A percentile compares a stretch with the other conserved stretches of the same genome.
phyloP scores from a whole-genome alignment of 2,113 vertebrate genomes.

The Columba livia region DNA sequence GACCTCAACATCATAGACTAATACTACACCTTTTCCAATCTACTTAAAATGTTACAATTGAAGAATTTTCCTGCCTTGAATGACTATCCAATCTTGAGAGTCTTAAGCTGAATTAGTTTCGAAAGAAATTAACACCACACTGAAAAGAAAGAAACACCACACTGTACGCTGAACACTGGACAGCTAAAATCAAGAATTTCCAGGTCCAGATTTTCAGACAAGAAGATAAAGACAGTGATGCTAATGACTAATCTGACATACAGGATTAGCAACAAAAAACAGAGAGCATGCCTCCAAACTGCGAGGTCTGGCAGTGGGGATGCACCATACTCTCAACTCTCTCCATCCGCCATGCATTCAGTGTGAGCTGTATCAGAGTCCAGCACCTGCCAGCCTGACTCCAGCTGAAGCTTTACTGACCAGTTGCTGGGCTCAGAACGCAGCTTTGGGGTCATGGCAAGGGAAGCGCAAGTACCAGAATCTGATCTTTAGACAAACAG shows the following conservation, averaged over 20 bases:
- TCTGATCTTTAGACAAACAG: neutral
- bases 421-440: neutral
- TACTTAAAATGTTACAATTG: neutral
- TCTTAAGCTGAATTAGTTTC: neutral
- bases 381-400: neutral
- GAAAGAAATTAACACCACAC: neutral
- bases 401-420: neutral
- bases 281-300: neutral
- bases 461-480: neutral
- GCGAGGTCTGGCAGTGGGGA: neutral
- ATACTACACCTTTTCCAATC: neutral
- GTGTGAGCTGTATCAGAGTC: neutral
- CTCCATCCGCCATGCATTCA: neutral
- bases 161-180: neutral
- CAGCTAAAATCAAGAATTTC: neutral
- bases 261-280: neutral
- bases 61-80: neutral
- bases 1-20: neutral
- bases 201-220: neutral
- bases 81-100: neutral
- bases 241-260: neutral
- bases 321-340: neutral
- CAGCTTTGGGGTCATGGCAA: neutral
- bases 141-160: too few species aligned
- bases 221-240: neutral